These are phyloP conservation scores for Heliocidaris erythrogramma DNA, from an alignment of 35 echinoderm and acorn worm species.

Conservation along the genomic window DNA sequence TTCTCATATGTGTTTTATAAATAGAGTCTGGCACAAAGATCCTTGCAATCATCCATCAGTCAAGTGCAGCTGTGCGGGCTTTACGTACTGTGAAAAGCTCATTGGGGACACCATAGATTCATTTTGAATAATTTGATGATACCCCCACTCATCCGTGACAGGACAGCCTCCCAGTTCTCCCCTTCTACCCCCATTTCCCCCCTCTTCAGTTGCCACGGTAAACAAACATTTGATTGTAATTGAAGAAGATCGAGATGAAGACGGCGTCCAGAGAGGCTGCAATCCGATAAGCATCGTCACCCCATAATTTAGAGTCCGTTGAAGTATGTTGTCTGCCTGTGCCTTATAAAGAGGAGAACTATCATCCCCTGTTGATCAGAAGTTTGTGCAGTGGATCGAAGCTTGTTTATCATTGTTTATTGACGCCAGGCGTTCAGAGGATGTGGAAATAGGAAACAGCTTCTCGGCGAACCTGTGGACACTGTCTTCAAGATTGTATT, in stretches of 20 bases:
- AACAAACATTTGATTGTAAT: background rate
- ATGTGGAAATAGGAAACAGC: background rate
- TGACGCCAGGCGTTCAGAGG: background rate
- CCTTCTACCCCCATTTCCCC: background rate
- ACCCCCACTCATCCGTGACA: background rate
- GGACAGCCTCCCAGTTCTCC: background rate
- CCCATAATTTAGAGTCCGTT: background rate
- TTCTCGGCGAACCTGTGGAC: background rate
- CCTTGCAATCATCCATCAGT: too few species aligned
- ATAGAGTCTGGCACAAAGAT: too few species aligned
- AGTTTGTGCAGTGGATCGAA: background rate
- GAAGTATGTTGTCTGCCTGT: background rate
- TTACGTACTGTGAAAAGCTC: background rate
- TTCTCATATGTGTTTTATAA: too few species aligned
- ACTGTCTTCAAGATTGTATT: background rate
- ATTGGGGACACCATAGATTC: background rate
- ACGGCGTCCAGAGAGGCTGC: background rate
- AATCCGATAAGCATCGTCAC: background rate
- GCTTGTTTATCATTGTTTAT: conserved; percentile 6
- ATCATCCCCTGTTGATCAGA: background rate
- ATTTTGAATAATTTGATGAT: background rate
- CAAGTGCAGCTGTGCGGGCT: too few species aligned
- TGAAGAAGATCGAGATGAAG: conserved; percentile 9
- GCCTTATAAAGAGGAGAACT: background rate
- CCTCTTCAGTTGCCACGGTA: background rate